Evolutionary conservation across 1,140 invertebrate species (phyloP).

Genomic region (Chrysoperla carnea): DNA sequence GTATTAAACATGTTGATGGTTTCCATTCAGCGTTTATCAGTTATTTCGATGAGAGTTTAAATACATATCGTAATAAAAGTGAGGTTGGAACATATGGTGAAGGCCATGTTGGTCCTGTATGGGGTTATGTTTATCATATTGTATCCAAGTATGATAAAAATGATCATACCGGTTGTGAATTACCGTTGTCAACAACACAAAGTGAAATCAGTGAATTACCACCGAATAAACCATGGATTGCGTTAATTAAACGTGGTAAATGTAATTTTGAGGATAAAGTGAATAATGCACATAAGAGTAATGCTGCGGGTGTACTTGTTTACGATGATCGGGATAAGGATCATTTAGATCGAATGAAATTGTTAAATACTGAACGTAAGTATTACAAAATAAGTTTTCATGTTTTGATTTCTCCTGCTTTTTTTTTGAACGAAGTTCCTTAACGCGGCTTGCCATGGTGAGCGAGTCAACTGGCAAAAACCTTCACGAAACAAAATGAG

Average conservation of each 20-base stretch:
- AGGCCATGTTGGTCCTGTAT: conserved; percentile 37
- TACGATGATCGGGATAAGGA: conserved; percentile 51
- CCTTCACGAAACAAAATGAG: no score
- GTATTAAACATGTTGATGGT: conserved; percentile 12
- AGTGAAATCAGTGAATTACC: conserved; percentile 24
- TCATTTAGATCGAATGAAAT: conserved; percentile 51
- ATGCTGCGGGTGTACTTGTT: conserved; percentile 53
- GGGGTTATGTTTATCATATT: conserved; percentile 39
- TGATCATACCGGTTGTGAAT: conserved; percentile 45
- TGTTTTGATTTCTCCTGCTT: neutral
- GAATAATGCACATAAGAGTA: conserved; percentile 45
- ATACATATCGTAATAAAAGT: conserved; percentile 19
- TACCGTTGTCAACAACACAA: conserved; percentile 31
- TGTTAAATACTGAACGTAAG: conserved; percentile 39
- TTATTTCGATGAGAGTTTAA: conserved; percentile 16
- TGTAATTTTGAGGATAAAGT: conserved; percentile 65
- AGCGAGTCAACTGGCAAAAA: no score
- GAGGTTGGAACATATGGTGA: conserved; percentile 52
- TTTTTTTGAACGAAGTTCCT: neutral
- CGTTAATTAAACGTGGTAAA: conserved; percentile 47
- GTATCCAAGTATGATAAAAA: conserved; percentile 25
- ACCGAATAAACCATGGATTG: conserved; percentile 49
- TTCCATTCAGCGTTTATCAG: conserved; percentile 20
- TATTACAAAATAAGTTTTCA: conserved; percentile 12
- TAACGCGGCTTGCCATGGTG: no score